These are phyloP conservation scores for Crotalus horridus DNA, from an alignment of 2,113 vertebrate genomes.

Conservation along the genomic window DNA sequence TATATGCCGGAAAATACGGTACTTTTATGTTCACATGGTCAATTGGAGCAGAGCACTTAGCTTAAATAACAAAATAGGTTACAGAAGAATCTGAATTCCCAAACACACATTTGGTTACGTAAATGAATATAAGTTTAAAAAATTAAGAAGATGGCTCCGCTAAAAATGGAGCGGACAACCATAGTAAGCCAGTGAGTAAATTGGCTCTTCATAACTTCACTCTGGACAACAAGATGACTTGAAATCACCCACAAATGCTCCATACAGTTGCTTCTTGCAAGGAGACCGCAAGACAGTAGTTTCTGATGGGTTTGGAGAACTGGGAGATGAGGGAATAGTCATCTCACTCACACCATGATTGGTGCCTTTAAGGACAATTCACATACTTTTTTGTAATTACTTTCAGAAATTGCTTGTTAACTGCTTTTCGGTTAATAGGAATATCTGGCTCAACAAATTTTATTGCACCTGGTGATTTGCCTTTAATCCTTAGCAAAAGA, in stretches of 20 bases:
- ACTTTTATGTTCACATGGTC: constrained; percentile 52
- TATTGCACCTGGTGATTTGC: neutral
- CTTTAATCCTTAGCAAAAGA: neutral
- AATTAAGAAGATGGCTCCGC: neutral
- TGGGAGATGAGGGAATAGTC: neutral
- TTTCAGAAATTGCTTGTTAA: neutral
- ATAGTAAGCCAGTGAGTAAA: neutral
- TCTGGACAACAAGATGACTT: neutral
- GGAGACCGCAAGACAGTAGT: neutral
- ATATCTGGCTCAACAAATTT: neutral
- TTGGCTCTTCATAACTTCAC: neutral
- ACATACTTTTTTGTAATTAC: neutral
- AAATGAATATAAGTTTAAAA: constrained; percentile 46
- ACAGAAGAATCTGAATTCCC: constrained; percentile 43
- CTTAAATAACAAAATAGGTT: constrained; percentile 51
- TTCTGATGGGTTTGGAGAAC: neutral
- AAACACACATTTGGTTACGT: constrained; percentile 43
- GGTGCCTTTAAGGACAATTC: neutral
- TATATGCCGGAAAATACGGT: neutral
- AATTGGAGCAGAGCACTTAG: constrained; percentile 28
- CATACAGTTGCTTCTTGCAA: neutral
- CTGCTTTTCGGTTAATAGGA: neutral
- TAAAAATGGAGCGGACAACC: neutral
- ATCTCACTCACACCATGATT: neutral
- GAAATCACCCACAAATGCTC: neutral